Evolutionary conservation across 2,113 vertebrate genomes (phyloP), one percentile per base, ranked within the genome.

Genomic region (Cebus imitator): DNA sequence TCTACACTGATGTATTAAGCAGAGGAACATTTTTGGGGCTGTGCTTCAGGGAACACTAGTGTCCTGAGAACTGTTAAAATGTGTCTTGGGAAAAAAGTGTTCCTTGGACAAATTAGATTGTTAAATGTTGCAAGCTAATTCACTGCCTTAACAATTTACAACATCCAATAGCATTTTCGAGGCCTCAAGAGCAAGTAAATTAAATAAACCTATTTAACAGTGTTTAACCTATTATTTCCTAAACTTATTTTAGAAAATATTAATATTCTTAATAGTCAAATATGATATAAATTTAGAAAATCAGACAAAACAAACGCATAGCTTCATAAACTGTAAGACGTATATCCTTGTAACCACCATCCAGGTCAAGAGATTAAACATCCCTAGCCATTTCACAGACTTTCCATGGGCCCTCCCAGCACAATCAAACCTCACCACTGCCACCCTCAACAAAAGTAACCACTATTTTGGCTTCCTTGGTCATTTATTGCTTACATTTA

Each of bases 91-190:
- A 57, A 37, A 88, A 94, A 73, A 95, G 27, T 3, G 40, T 81
- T 88, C 58, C 27, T 97, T 87, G 68, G 61, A 58, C 75, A 97
- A 95, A 98, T 97, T 93, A 95, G 86, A 87, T 94, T 96, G 93
- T 91, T 97, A 96, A 97, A 96, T 97, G 95, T 95, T 91, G 95
- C 95, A 96, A 94, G 78, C 52, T 95, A 95, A 96, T 96, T 94
- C 61, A 93, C 81, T 10, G 16, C 87, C 30, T 27, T 72, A 82
- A 61, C 3, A 20, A 82, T 45, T 91, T 35, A 78, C 40, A 83
- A 25, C 89, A 52, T 90, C 48, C 35, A 64, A 4, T 7, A 82
- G 79, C n/a, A 75, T 75, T 91, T 93, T 86, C 79, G 89, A 87
- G 14, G 2, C 16, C 64, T 14, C 43, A 21, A 80, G 84, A 90